phyloP scores from a whole-genome alignment of 2,113 vertebrate species.

The Eurypyga helias region DNA sequence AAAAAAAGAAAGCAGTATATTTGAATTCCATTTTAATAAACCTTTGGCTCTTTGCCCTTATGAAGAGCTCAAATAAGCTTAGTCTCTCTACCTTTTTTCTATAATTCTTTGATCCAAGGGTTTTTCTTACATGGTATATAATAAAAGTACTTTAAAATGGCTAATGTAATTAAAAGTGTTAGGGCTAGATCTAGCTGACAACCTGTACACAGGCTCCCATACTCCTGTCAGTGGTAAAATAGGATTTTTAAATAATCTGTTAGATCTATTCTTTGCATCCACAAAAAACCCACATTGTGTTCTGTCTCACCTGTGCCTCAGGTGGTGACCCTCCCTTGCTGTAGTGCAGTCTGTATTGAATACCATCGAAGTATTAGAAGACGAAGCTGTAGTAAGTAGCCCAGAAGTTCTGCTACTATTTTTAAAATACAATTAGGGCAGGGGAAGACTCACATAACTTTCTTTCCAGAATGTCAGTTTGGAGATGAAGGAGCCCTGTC shows the following conservation, averaged over 20 bases:
- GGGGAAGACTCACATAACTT: neutral
- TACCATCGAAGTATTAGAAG: neutral
- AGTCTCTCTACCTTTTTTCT: neutral
- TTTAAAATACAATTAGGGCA: neutral
- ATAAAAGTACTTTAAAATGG: neutral
- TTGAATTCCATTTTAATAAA: conserved; percentile 42
- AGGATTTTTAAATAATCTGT: neutral
- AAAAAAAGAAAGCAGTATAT: neutral
- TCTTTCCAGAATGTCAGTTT: neutral
- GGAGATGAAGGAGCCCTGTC: neutral
- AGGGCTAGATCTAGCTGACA: neutral
- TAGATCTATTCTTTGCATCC: neutral
- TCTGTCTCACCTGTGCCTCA: neutral
- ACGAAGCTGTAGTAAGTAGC: neutral
- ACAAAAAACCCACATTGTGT: neutral
- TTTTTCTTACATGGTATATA: neutral
- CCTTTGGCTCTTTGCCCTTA: neutral
- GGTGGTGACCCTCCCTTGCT: neutral
- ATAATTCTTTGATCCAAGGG: neutral
- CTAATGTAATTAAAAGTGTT: neutral
- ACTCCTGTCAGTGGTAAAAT: neutral
- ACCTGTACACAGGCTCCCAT: neutral
- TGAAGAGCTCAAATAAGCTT: neutral
- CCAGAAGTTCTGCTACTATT: neutral
- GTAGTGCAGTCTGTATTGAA: neutral